Conservation (phyloP, 2,888 invertebrate species). For the Flexamia atlantica region DNA sequence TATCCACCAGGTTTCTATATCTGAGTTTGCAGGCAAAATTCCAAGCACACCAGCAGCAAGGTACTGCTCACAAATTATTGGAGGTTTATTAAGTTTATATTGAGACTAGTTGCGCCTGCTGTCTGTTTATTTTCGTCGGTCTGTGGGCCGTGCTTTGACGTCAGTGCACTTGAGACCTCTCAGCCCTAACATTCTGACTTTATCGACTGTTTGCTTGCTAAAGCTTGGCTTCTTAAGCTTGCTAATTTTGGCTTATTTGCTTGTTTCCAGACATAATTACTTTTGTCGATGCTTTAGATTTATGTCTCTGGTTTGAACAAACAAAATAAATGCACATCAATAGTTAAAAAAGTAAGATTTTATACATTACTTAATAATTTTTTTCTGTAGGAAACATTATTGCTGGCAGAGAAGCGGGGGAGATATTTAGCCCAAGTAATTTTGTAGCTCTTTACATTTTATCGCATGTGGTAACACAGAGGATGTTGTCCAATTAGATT, state of each 20-base stretch:
- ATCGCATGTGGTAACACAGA: too few relatives aligned
- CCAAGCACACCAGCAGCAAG: neutral
- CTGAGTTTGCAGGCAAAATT: neutral
- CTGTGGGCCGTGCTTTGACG: conserved; percentile 27
- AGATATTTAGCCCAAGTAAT: too few relatives aligned
- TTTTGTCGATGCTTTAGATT: neutral
- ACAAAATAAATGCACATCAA: neutral
- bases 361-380: too few relatives aligned
- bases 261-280: neutral
- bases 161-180: conserved; percentile 34
- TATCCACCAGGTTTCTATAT: neutral
- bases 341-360: too few relatives aligned
- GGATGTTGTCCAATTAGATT: too few relatives aligned
- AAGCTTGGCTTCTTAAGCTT: neutral
- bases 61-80: conserved; percentile 8
- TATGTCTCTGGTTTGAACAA: neutral
- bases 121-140: conserved; percentile 45
- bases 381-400: too few relatives aligned
- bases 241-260: neutral
- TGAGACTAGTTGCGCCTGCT: conserved; percentile 7
- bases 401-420: too few relatives aligned
- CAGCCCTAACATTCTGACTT: neutral
- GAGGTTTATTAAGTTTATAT: conserved; percentile 54
- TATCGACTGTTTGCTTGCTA: neutral
- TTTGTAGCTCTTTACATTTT: too few relatives aligned